Conservation (phyloP, 2,113 vertebrate genomes). For the Nesospiza acunhae region DNA sequence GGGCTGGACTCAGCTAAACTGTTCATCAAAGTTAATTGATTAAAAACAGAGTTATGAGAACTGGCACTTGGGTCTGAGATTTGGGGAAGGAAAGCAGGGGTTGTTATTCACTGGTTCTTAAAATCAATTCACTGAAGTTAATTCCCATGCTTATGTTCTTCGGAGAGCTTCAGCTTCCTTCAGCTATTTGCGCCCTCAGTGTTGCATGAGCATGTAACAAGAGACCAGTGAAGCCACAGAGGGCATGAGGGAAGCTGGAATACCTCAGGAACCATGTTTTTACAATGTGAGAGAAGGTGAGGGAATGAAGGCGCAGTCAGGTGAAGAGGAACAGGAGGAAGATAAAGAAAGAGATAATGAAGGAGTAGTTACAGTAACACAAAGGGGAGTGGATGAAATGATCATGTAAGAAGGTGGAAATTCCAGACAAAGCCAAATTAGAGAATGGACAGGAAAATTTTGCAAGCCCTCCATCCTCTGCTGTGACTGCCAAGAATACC, state of each 20-base stretch:
- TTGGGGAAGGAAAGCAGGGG: not conserved
- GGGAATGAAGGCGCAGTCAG: not conserved
- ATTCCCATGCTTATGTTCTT: not conserved
- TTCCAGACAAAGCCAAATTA: not conserved
- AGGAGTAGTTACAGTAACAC: not conserved
- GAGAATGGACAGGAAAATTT: not conserved
- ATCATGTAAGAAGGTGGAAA: not conserved
- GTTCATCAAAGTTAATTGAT: not conserved
- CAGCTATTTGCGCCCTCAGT: not conserved
- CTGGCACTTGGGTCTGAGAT: not conserved
- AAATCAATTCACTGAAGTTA: not conserved
- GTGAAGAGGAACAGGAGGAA: not conserved
- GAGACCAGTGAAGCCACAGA: not conserved
- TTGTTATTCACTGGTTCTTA: not conserved
- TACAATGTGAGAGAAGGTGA: not conserved
- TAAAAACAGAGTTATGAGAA: not conserved
- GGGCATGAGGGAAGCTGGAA: not conserved
- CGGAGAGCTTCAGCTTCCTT: not conserved
- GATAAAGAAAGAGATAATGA: not conserved
- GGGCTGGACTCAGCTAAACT: not conserved
- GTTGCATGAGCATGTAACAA: fast-evolving
- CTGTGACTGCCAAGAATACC: not conserved
- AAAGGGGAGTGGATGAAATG: not conserved
- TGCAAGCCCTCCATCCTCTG: not conserved
- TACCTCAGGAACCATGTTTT: not conserved